Evolutionary conservation across 2,888 invertebrate genomes (phyloP).

Genomic region (Vanessa cardui): DNA sequence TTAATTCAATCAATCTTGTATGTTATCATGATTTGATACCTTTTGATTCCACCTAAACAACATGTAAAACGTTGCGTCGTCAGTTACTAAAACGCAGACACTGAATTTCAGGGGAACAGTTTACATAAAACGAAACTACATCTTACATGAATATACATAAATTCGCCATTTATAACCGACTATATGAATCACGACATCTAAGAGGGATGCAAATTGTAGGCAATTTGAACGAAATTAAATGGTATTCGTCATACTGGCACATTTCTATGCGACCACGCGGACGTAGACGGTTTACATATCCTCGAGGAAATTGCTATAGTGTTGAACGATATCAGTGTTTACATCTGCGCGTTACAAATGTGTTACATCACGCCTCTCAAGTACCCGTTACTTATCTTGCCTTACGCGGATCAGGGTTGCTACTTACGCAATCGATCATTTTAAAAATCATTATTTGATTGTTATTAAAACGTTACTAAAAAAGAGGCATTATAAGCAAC

Average conservation of each 20-base stretch:
- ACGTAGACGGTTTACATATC: constrained; percentile 40
- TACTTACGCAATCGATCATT: constrained; percentile 17
- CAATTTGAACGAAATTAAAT: constrained; percentile 22
- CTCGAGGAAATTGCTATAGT: constrained; percentile 60
- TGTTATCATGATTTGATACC: no score
- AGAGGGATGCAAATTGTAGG: constrained; percentile 13
- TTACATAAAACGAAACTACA: background rate
- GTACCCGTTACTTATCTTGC: constrained; percentile 68
- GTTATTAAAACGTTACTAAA: background rate
- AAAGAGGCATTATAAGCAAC: background rate
- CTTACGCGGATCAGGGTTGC: constrained; percentile 56
- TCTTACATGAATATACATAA: background rate
- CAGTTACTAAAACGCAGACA: no score
- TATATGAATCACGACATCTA: background rate
- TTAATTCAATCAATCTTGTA: no score
- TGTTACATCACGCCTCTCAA: constrained; percentile 72
- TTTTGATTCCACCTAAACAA: no score
- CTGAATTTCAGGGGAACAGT: background rate
- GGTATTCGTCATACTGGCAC: constrained; percentile 18
- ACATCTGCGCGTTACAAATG: constrained; percentile 78
- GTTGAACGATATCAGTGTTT: constrained; percentile 72
- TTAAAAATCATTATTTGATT: background rate
- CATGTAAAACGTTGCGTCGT: no score
- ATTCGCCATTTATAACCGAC: background rate
- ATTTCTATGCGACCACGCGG: constrained; percentile 11